Conservation (phyloP, 2,113 vertebrate genomes). For the Leptobrachium ailaonicum region DNA sequence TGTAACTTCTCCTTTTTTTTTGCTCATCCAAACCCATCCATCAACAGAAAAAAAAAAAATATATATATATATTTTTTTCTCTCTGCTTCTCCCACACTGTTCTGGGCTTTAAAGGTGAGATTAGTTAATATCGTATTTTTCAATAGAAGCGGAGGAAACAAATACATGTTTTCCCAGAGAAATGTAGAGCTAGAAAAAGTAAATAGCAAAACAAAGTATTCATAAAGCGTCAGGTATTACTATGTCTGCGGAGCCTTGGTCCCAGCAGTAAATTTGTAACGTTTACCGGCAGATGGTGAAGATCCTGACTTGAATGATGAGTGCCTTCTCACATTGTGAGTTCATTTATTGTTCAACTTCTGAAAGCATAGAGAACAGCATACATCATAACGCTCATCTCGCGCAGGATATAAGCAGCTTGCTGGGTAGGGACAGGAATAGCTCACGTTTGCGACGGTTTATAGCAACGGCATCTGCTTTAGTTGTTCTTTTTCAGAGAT, state of each 20-base stretch:
- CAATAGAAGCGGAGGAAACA: constrained; percentile 22
- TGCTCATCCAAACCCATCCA: too few species aligned
- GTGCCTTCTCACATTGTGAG: not conserved
- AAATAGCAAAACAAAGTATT: not conserved
- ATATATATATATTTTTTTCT: too few species aligned
- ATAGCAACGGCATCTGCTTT: too few species aligned
- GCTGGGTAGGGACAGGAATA: too few species aligned
- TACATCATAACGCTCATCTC: not conserved
- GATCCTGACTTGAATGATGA: constrained; percentile 25
- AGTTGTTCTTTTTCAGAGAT: too few species aligned
- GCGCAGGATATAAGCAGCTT: not conserved
- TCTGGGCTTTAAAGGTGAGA: too few species aligned
- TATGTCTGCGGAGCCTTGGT: constrained; percentile 4
- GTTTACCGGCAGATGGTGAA: not conserved
- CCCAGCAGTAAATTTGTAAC: constrained; percentile 17
- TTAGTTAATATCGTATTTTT: not conserved
- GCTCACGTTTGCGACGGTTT: too few species aligned
- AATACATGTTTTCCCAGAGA: not conserved
- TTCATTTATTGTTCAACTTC: not conserved
- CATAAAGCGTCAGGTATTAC: not conserved
- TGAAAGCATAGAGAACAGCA: not conserved
- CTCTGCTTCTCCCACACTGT: too few species aligned
- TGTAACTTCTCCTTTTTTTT: too few species aligned
- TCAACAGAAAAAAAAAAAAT: too few species aligned
- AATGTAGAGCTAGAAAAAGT: not conserved